Conservation (phyloP, 1,140 invertebrate species). For the Anagrus nilaparvatae region DNA sequence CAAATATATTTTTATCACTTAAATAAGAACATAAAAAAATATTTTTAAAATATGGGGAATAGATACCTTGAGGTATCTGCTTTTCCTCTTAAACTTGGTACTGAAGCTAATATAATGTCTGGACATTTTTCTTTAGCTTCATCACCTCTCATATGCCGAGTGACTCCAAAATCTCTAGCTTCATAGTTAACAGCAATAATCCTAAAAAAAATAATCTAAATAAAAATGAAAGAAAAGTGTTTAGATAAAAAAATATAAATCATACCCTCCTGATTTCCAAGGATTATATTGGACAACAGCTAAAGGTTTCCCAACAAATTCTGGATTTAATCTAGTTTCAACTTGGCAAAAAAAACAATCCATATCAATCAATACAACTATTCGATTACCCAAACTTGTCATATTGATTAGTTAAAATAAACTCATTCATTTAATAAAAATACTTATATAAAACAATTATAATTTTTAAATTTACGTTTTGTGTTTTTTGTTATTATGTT, state of each 20-base stretch:
- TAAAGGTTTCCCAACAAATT: slow-evolving; percentile 73
- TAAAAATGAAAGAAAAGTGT: slow-evolving; percentile 5
- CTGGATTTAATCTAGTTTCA: slow-evolving; percentile 77
- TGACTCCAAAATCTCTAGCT: slow-evolving; percentile 82
- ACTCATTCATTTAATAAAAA: too few relatives aligned
- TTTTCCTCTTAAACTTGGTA: slow-evolving; percentile 81
- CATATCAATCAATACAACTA: slow-evolving; percentile 91
- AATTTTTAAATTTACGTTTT: too few relatives aligned
- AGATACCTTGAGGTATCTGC: slow-evolving; percentile 86
- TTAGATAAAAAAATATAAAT: slow-evolving; percentile 1
- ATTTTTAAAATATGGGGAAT: slow-evolving; percentile 1
- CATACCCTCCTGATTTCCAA: slow-evolving; percentile 83
- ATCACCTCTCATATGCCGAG: slow-evolving; percentile 78
- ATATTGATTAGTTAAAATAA: slow-evolving; percentile 18
- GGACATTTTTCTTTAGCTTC: slow-evolving; percentile 86
- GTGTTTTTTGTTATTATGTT: too few relatives aligned
- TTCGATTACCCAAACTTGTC: slow-evolving; percentile 41
- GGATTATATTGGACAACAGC: slow-evolving; percentile 93
- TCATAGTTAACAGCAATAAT: slow-evolving; percentile 97
- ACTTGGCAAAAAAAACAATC: slow-evolving; percentile 98
- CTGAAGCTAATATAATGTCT: slow-evolving; percentile 71
- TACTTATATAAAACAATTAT: background rate
- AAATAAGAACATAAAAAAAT: background rate
- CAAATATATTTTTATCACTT: background rate
- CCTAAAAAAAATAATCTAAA: slow-evolving; percentile 42